Evolutionary conservation across 2,113 vertebrate genomes (phyloP).

Genomic region (Scomber colias): DNA sequence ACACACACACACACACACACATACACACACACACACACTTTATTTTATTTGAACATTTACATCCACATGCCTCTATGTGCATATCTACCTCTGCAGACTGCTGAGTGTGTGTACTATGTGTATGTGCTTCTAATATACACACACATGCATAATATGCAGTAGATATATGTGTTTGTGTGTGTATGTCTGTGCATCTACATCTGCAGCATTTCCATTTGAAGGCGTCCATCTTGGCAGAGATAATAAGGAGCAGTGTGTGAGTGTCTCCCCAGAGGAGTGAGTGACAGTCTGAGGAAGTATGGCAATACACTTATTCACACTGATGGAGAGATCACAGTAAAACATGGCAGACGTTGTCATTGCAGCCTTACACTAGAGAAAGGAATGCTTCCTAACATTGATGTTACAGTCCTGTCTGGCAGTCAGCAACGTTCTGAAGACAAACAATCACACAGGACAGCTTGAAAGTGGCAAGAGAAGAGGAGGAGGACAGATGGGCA

Average conservation of each 20-base stretch:
- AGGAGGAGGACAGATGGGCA: conserved; percentile 23
- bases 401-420: conserved; percentile 66
- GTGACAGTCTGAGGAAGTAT: conserved; percentile 80
- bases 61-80: background rate
- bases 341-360: conserved; percentile 82
- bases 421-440: conserved; percentile 57
- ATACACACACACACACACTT: too few relatives aligned
- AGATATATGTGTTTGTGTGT: conserved; percentile 23
- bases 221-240: conserved; percentile 63
- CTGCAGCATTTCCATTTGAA: conserved; percentile 72
- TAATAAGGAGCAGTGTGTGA: conserved; percentile 69
- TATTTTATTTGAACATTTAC: conserved; percentile 15
- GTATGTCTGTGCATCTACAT: conserved; percentile 40
- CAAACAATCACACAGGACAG: conserved; percentile 63
- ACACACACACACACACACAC: too few relatives aligned
- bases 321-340: conserved; percentile 85
- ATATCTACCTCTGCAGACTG: conserved; percentile 19
- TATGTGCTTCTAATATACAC: background rate
- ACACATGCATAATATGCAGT: conserved; percentile 12
- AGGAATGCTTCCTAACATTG: conserved; percentile 64
- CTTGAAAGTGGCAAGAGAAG: conserved; percentile 32
- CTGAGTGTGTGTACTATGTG: background rate
- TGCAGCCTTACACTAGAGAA: conserved; percentile 77
- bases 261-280: conserved; percentile 77
- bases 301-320: conserved; percentile 77